These are phyloP conservation scores for Chaetodon auriga DNA, from an alignment of 2,113 vertebrate species.

Conservation along the genomic window DNA sequence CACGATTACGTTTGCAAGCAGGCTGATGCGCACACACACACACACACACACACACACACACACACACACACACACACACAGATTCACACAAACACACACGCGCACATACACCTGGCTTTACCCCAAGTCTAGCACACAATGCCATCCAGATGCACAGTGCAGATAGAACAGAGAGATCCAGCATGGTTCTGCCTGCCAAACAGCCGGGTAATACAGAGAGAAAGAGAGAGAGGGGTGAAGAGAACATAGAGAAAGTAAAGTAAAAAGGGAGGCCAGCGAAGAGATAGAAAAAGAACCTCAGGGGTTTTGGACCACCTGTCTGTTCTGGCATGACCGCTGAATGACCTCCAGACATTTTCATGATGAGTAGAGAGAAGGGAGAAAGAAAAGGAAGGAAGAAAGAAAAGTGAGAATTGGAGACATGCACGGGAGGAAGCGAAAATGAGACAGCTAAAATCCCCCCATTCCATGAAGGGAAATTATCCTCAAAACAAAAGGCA, in stretches of 20 bases:
- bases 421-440: conserved; percentile 56
- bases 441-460: conserved; percentile 72
- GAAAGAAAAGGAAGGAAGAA: conserved; percentile 11
- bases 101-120: conserved; percentile 65
- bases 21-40: conserved; percentile 15
- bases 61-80: conserved; percentile 12
- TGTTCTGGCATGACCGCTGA: conserved; percentile 56
- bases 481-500: conserved; percentile 84
- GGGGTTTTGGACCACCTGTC: conserved; percentile 74
- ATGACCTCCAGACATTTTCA: conserved; percentile 68
- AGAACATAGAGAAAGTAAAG: conserved; percentile 35
- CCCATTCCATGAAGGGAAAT: conserved; percentile 79
- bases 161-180: conserved; percentile 78
- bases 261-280: conserved; percentile 34
- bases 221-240: conserved; percentile 16
- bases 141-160: conserved; percentile 80
- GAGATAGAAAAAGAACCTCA: conserved; percentile 54
- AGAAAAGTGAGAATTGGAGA: conserved; percentile 41
- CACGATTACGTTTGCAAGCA: conserved; percentile 60
- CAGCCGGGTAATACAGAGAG: conserved; percentile 50
- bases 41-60: conserved; percentile 8
- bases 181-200: conserved; percentile 74
- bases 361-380: conserved; percentile 21
- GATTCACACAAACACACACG: conserved; percentile 11
- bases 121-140: conserved; percentile 77